A percentile compares a stretch with the other conserved stretches of the same genome.
These are phyloP conservation scores for Busseola fusca DNA, from an alignment of 2,888 invertebrate species.

Conservation along the genomic window DNA sequence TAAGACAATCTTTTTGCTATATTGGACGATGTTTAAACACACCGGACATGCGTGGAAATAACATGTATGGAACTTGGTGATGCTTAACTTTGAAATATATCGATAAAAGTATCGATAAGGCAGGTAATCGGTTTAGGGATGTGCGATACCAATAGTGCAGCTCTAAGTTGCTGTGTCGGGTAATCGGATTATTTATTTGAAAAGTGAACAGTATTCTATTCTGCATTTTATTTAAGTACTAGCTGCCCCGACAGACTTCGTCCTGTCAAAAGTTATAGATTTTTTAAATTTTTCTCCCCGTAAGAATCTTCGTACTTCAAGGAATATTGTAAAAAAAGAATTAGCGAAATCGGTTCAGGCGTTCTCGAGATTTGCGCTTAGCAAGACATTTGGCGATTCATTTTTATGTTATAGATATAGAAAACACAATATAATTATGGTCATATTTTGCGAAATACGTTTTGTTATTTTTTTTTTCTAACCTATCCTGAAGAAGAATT, in stretches of 20 bases:
- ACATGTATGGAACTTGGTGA: constrained; percentile 66
- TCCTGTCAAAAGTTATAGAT: no score
- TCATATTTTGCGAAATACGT: background rate
- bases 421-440: no score
- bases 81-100: constrained; percentile 60
- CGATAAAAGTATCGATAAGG: constrained; percentile 59
- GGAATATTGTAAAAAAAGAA: no score
- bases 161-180: background rate
- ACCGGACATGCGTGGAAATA: constrained; percentile 64
- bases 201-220: constrained; percentile 2
- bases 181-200: background rate
- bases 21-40: constrained; percentile 62
- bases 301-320: no score
- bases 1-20: constrained; percentile 82
- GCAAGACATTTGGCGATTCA: no score
- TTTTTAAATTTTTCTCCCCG: no score
- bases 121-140: constrained; percentile 9
- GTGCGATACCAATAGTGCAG: constrained; percentile 9
- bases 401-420: no score
- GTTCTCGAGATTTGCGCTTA: no score
- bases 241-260: no score
- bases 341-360: no score
- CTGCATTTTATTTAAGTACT: background rate
- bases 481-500: background rate
- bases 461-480: background rate